Conservation (phyloP, 2,888 invertebrate genomes). For the Liposcelis brunnea region DNA sequence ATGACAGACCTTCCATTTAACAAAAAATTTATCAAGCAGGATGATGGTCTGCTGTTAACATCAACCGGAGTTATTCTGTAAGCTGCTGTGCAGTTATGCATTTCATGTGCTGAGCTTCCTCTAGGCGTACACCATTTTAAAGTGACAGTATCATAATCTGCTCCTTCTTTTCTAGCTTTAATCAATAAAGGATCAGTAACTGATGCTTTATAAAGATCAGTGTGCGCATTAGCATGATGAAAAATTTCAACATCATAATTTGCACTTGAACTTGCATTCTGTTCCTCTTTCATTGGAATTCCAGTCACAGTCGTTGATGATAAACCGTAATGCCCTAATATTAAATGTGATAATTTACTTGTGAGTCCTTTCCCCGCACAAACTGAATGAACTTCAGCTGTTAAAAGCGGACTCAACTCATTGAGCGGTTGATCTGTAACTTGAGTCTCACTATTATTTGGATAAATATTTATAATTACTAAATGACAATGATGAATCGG, state of each 20-base stretch:
- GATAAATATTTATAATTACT: constrained; percentile 75
- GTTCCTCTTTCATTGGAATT: constrained; percentile 99
- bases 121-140: constrained; percentile 95
- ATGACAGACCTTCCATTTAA: constrained; percentile 83
- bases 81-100: constrained; percentile 67
- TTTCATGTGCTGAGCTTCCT: constrained; percentile 62
- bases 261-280: constrained; percentile 92
- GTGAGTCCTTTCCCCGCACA: constrained; percentile 52
- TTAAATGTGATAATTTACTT: constrained; percentile 53
- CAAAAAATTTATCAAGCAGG: constrained; percentile 94
- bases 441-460: constrained; percentile 39
- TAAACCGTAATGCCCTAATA: constrained; percentile 72
- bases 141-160: constrained; percentile 67
- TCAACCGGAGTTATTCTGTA: constrained; percentile 89
- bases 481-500: constrained; percentile 77
- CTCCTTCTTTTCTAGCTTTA: constrained; percentile 50
- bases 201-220: constrained; percentile 50
- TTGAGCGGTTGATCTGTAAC: constrained; percentile 53
- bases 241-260: constrained; percentile 98
- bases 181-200: constrained; percentile 43
- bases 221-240: constrained; percentile 73
- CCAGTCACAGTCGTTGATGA: constrained; percentile 95
- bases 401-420: constrained; percentile 44
- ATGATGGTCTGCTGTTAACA: constrained; percentile 86
- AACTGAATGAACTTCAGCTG: constrained; percentile 66